Conservation (phyloP, 2,888 invertebrate genomes). For the Drosophila tripunctata region DNA sequence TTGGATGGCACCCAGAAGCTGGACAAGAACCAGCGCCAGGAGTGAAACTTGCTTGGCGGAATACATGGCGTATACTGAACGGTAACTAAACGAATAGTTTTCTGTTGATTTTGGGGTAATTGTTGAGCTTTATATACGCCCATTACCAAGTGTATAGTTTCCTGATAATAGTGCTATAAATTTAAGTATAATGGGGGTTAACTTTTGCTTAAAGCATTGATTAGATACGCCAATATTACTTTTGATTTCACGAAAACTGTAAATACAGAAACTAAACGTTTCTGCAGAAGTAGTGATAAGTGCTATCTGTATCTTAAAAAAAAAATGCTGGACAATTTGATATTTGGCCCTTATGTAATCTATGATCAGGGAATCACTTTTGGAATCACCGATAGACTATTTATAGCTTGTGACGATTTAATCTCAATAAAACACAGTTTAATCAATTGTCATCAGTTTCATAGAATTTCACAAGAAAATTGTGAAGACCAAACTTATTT, state of each 20-base stretch:
- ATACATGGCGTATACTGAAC: slow-evolving; percentile 33
- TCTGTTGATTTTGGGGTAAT: background rate
- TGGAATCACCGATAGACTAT: background rate
- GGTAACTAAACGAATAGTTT: background rate
- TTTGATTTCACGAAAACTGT: background rate
- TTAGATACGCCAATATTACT: slow-evolving; percentile 20
- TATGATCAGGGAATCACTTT: slow-evolving; percentile 3
- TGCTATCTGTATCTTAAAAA: background rate
- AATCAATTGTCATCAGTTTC: background rate
- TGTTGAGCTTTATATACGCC: slow-evolving; percentile 13
- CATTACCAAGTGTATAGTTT: slow-evolving; percentile 5
- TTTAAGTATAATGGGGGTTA: background rate
- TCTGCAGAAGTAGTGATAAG: background rate
- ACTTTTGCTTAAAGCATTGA: background rate
- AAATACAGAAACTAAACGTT: background rate
- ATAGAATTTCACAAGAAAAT: background rate
- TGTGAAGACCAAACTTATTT: background rate
- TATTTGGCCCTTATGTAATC: background rate
- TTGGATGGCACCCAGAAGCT: slow-evolving; percentile 38
- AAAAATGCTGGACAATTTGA: background rate
- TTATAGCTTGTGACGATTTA: background rate
- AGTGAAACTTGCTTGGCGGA: slow-evolving; percentile 18
- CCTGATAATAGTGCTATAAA: slow-evolving; percentile 18
- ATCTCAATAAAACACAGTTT: background rate
- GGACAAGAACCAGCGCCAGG: slow-evolving; percentile 31